Conservation (phyloP, 1,140 invertebrate genomes). For the Notospermus geniculatus region DNA sequence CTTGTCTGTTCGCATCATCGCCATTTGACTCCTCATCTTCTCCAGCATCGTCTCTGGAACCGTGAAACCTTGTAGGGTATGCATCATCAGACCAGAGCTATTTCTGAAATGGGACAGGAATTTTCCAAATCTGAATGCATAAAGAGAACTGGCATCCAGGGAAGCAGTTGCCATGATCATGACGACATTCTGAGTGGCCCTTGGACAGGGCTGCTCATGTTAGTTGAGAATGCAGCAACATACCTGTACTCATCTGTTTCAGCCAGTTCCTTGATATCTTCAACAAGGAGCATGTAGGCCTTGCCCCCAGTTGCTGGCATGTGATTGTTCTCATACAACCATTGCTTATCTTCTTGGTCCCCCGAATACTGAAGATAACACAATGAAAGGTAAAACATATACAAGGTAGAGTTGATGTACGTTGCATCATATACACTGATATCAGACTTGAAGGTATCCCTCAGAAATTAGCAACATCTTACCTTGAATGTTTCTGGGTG, state of each 20-base stretch:
- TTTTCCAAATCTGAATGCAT: not conserved
- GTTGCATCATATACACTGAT: not conserved
- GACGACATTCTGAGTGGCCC: no score
- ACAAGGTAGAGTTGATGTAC: no score
- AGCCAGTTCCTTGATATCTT: conserved; percentile 75
- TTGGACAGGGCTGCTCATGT: no score
- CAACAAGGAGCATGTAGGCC: conserved; percentile 76
- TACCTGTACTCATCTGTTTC: conserved; percentile 69
- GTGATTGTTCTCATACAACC: conserved; percentile 73
- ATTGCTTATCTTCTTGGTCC: conserved; percentile 78
- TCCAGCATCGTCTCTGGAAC: conserved; percentile 70
- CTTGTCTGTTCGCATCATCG: conserved; percentile 47
- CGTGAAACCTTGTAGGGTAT: conserved; percentile 68
- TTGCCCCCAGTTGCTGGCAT: conserved; percentile 75
- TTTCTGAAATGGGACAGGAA: conserved; percentile 52
- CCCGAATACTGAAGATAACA: conserved; percentile 68
- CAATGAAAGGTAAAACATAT: no score
- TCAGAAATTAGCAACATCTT: conserved; percentile 15
- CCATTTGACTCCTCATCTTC: conserved; percentile 63
- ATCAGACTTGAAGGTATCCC: not conserved
- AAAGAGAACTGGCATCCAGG: no score
- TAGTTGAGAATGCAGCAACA: no score
- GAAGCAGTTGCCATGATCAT: no score
- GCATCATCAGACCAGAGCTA: conserved; percentile 63
- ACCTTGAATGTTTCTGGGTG: conserved; percentile 71